phyloP scores from a whole-genome alignment of 2,113 vertebrate species.

The Passerina amoena region DNA sequence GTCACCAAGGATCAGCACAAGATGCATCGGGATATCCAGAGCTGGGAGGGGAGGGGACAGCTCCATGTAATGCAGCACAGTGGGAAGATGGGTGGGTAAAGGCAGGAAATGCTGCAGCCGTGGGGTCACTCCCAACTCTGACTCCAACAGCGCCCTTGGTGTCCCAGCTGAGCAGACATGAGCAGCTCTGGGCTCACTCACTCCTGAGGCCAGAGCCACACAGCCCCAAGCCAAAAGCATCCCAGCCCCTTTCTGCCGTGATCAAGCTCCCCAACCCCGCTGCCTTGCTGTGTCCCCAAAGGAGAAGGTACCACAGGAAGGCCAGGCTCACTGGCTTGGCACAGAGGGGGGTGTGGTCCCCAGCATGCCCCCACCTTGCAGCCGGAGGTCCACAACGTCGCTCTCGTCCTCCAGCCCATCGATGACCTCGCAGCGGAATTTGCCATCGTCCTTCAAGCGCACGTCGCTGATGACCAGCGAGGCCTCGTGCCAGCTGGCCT shows the following conservation, averaged over 20 bases:
- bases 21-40: not conserved
- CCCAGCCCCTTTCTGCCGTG: not conserved
- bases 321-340: not conserved
- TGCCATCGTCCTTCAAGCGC: constrained; percentile 82
- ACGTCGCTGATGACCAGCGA: constrained; percentile 83
- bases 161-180: not conserved
- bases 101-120: not conserved
- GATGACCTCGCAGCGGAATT: constrained; percentile 92
- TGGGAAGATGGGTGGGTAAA: not conserved
- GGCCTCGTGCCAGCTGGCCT: constrained; percentile 53
- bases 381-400: constrained; percentile 83
- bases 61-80: not conserved
- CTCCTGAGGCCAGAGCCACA: not conserved
- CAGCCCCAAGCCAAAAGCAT: not conserved
- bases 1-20: not conserved
- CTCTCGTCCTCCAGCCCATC: constrained; percentile 92
- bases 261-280: accelerated
- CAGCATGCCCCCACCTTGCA: constrained; percentile 75
- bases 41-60: not conserved
- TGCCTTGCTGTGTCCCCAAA: not conserved
- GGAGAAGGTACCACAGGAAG: not conserved
- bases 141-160: not conserved
- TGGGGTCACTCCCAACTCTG: not conserved
- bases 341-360: accelerated
- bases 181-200: not conserved